Evolutionary conservation across 2,113 vertebrate species (phyloP), one percentile per base, ranked within the genome.

Genomic region (Grantiella picta): DNA sequence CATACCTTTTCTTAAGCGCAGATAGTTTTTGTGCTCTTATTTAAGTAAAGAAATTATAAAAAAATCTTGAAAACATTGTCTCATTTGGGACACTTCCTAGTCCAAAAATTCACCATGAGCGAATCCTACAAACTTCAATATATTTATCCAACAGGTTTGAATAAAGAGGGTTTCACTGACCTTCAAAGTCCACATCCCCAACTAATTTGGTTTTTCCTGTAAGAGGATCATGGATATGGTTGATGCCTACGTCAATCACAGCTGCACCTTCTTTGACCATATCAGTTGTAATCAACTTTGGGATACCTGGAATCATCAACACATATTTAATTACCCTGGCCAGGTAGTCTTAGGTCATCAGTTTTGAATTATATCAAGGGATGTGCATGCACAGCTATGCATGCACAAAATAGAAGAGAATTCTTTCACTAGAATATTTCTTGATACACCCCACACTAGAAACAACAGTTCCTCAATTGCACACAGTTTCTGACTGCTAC

Each of bases 101-200:
- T 54, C 8, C 14, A 33, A 50, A 21, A 15, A 44, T 24, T 73
- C 50, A 66, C 40, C 12, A 15, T 1, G 9, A 75, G 54, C 7
- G 75, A 94, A 92, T 61, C 23, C n/a, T 35, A 28, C 10, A 19
- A 53, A 65, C 11, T 21, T 49, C 60, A 78, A 47, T 3, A 40
- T 1, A 81, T 35, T 66, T 21, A 65, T 44, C 15, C 47, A 56
- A 22, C 7, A 52, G 17, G 27, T 86, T 82, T 4, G 1, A 12
- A 69, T 28, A 42, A 83, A 65, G 15, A 52, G 12, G 9, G 22
- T 84, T 91, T 84, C 66, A 89, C 90, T 98, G 97, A 99, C 99
- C 99, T 97, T 99, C 98, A 94, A 99, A 99, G 97, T 99, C 99
- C 92, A 99, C 99, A 59, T 99, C 99, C 52, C 99, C 99, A 49